phyloP scores from a whole-genome alignment of 1,140 invertebrate species.

The Piezodorus guildinii region DNA sequence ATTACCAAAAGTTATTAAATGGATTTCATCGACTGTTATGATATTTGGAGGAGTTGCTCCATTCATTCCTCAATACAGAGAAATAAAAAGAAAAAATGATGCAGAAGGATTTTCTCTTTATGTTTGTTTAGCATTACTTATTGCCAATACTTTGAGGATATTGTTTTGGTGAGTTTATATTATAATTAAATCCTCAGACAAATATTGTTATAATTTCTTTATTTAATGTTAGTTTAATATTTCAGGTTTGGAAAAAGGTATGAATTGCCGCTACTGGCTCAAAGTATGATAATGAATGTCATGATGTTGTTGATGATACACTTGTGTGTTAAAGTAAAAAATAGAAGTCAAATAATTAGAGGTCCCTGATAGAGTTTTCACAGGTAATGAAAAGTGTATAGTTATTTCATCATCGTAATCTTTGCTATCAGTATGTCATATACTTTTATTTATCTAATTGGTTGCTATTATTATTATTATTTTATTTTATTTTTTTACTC shows the following conservation, averaged over 20 bases:
- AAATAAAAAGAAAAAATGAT: slow-evolving; percentile 82
- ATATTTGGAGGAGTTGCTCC: slow-evolving; percentile 80
- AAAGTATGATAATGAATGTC: slow-evolving; percentile 94
- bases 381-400: slow-evolving; percentile 50
- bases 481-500: too few species aligned
- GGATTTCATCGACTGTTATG: slow-evolving; percentile 44
- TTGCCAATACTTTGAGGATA: slow-evolving; percentile 93
- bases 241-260: slow-evolving; percentile 94
- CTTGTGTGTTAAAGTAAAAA: slow-evolving; percentile 78
- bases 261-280: slow-evolving; percentile 85
- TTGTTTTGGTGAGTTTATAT: slow-evolving; percentile 80
- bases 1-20: slow-evolving; percentile 29
- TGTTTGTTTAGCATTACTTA: slow-evolving; percentile 85
- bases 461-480: too few species aligned
- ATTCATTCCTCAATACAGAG: slow-evolving; percentile 85
- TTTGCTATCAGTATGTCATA: neutral
- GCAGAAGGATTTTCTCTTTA: slow-evolving; percentile 92
- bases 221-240: slow-evolving; percentile 28
- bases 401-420: neutral
- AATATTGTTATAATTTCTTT: too few species aligned
- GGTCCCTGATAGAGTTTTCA: slow-evolving; percentile 67
- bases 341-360: slow-evolving; percentile 68
- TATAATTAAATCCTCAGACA: neutral
- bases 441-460: too few species aligned
- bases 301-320: slow-evolving; percentile 94